These are phyloP conservation scores for Kryptopterus vitreolus DNA, from an alignment of 2,797 vertebrate genomes.

Conservation along the genomic window DNA sequence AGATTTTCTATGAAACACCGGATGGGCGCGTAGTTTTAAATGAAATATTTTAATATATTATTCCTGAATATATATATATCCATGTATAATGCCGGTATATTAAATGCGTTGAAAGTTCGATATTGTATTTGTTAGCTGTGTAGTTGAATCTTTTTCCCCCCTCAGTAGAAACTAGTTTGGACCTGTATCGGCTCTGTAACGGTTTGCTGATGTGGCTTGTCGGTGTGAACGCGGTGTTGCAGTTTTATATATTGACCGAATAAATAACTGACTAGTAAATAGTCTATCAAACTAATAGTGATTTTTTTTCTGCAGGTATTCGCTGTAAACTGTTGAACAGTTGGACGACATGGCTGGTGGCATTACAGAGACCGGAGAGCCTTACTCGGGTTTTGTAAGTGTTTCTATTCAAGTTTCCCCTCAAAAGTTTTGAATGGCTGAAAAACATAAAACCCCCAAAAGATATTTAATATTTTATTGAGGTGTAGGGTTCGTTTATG, in stretches of 20 bases:
- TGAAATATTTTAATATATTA: too few relatives aligned
- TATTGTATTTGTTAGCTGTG: neutral
- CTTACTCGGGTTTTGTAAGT: slow-evolving; percentile 96
- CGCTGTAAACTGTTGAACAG: neutral
- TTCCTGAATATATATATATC: too few relatives aligned
- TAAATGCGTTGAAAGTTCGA: neutral
- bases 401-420: neutral
- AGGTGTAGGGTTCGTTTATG: too few relatives aligned
- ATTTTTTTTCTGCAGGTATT: slow-evolving; percentile 3
- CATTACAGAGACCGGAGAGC: slow-evolving; percentile 92
- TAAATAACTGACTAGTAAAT: neutral
- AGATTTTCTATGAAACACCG: neutral
- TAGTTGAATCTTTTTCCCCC: neutral
- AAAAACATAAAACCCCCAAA: too few relatives aligned
- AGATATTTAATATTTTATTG: too few relatives aligned
- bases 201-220: neutral
- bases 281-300: too few relatives aligned
- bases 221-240: neutral
- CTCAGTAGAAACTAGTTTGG: too few relatives aligned
- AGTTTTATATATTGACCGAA: neutral
- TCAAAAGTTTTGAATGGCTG: neutral
- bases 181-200: too few relatives aligned
- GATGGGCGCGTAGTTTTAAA: neutral
- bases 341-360: slow-evolving; percentile 83
- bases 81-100: neutral